A percentile compares a stretch with the other conserved stretches of the same genome.
phyloP scores from a whole-genome alignment of 2,888 invertebrate species.

The Trichopoda pennipes region DNA sequence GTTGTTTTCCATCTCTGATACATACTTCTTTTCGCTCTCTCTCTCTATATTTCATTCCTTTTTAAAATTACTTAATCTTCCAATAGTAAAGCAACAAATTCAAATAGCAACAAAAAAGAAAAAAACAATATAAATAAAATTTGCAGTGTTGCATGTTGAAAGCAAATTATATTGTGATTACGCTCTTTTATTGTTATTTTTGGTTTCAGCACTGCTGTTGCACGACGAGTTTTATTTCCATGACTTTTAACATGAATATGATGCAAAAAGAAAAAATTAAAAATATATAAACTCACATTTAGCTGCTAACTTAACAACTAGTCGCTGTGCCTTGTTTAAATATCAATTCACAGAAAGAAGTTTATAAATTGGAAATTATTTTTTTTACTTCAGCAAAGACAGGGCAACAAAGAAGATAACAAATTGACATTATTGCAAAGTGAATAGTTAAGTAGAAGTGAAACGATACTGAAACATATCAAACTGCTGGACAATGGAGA shows the following conservation, averaged over 20 bases:
- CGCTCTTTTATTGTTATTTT: conserved; percentile 15
- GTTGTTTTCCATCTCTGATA: too few relatives aligned
- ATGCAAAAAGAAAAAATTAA: conserved; percentile 6
- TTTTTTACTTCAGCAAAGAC: too few relatives aligned
- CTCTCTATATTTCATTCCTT: not conserved
- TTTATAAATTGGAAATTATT: not conserved
- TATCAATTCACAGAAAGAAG: not conserved
- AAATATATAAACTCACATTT: conserved; percentile 15
- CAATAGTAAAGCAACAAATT: not conserved
- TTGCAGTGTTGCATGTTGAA: conserved; percentile 58
- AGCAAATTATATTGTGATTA: conserved; percentile 61
- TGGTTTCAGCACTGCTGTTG: conserved; percentile 14
- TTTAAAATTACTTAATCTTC: conserved; percentile 14
- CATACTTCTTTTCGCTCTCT: not conserved
- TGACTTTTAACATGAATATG: conserved; percentile 46
- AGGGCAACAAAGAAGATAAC: too few relatives aligned
- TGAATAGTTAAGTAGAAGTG: too few relatives aligned
- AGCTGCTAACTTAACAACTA: not conserved
- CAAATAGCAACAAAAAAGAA: too few relatives aligned
- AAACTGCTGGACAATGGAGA: too few relatives aligned
- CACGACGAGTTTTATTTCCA: conserved; percentile 27
- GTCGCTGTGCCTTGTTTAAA: not conserved
- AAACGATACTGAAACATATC: too few relatives aligned
- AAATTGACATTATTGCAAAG: too few relatives aligned
- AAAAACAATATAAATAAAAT: conserved; percentile 8